Evolutionary conservation across 2,888 invertebrate genomes (phyloP).

Genomic region (Steinernema hermaphroditum): DNA sequence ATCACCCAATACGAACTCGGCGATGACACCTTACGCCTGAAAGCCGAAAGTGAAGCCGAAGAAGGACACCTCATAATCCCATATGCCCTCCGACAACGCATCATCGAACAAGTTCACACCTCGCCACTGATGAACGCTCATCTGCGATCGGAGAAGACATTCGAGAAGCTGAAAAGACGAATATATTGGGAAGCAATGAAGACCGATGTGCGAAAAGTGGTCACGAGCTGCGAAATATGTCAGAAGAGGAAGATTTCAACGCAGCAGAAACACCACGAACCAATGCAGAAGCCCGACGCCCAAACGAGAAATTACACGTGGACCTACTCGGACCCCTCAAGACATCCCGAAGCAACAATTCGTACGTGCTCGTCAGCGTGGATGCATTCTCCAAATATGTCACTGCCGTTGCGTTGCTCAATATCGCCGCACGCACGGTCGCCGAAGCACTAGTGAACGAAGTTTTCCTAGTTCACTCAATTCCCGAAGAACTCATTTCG

Average conservation of each 20-base stretch:
- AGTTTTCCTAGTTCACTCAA: slow-evolving; percentile 50
- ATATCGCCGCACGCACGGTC: neutral
- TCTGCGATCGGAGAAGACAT: slow-evolving; percentile 35
- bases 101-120: slow-evolving; percentile 34
- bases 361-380: slow-evolving; percentile 21
- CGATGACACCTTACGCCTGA: neutral
- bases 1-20: neutral
- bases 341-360: neutral
- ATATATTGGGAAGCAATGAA: slow-evolving; percentile 36
- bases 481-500: slow-evolving; percentile 56
- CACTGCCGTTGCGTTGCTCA: slow-evolving; percentile 1
- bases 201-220: slow-evolving; percentile 1
- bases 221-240: slow-evolving; percentile 26
- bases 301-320: slow-evolving; percentile 26
- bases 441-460: slow-evolving; percentile 7
- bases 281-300: slow-evolving; percentile 11
- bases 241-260: slow-evolving; percentile 29
- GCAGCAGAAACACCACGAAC: neutral
- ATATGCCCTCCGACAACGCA: slow-evolving; percentile 3
- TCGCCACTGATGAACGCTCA: slow-evolving; percentile 34
- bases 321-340: slow-evolving; percentile 34
- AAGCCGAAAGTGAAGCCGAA: neutral
- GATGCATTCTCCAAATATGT: slow-evolving; percentile 32
- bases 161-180: neutral
- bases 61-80: slow-evolving; percentile 25